Conservation (phyloP, 2,797 vertebrate species). For the Spinibarbus caldwelli region DNA sequence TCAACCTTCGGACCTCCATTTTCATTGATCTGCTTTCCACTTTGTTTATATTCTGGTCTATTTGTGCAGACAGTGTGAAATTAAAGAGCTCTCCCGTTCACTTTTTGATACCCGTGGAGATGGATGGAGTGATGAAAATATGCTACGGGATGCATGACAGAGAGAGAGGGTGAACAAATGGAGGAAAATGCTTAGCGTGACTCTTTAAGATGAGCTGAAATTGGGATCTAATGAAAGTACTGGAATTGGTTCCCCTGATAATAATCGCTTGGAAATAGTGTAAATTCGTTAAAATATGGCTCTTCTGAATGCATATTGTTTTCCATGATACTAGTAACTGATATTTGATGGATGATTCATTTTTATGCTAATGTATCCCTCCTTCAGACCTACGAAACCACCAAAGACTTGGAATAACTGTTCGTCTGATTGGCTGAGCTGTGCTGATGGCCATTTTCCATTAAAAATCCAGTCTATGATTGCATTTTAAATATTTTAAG, state of each 20-base stretch:
- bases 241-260: not conserved
- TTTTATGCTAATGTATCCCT: not conserved
- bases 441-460: conserved; percentile 4
- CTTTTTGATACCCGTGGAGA: conserved; percentile 42
- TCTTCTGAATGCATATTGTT: not conserved
- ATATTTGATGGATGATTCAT: not conserved
- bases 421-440: not conserved
- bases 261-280: not conserved
- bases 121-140: conserved; percentile 55
- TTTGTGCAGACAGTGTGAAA: conserved; percentile 62
- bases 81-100: conserved; percentile 47
- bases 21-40: conserved; percentile 51
- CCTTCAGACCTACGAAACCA: conserved; percentile 18
- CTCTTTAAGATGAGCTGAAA: not conserved
- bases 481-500: not conserved
- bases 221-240: conserved; percentile 3
- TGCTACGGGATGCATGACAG: conserved; percentile 13
- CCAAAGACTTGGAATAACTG: not conserved
- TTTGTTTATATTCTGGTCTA: conserved; percentile 46
- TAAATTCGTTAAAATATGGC: not conserved
- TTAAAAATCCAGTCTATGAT: not conserved
- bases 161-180: not conserved
- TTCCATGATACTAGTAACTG: not conserved
- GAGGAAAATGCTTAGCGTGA: conserved; percentile 28
- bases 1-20: conserved; percentile 32